Conservation (phyloP, 2,797 vertebrate genomes). For the Molossus molossus region DNA sequence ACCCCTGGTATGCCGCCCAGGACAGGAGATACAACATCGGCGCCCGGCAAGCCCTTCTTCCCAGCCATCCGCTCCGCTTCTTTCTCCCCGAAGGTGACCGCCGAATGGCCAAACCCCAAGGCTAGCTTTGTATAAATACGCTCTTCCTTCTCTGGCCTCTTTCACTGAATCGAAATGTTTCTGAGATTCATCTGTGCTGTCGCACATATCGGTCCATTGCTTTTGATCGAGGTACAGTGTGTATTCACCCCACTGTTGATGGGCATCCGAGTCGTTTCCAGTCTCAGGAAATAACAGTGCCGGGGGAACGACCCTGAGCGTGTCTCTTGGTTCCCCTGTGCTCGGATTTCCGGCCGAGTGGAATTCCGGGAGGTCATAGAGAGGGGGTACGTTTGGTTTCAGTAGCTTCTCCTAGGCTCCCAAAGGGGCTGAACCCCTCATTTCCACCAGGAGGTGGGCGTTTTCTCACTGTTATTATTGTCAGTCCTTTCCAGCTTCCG, state of each 20-base stretch:
- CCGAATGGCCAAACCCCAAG: not conserved
- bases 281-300: not conserved
- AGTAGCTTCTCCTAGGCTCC: not conserved
- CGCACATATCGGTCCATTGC: accelerated
- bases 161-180: not conserved
- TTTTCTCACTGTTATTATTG: not conserved
- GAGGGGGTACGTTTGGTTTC: not conserved
- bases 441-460: not conserved
- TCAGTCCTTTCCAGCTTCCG: not conserved
- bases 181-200: accelerated
- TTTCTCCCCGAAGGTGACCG: not conserved
- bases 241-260: accelerated
- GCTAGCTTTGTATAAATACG: not conserved
- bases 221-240: not conserved
- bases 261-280: not conserved
- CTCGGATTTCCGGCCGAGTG: not conserved
- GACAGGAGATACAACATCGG: accelerated
- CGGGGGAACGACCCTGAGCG: not conserved
- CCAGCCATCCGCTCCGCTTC: not conserved
- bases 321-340: not conserved
- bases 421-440: not conserved
- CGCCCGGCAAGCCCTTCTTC: not conserved
- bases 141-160: not conserved
- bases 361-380: not conserved
- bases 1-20: not conserved